Evolutionary conservation across 2,113 vertebrate genomes (phyloP).

Genomic region (Tapirus terrestris): DNA sequence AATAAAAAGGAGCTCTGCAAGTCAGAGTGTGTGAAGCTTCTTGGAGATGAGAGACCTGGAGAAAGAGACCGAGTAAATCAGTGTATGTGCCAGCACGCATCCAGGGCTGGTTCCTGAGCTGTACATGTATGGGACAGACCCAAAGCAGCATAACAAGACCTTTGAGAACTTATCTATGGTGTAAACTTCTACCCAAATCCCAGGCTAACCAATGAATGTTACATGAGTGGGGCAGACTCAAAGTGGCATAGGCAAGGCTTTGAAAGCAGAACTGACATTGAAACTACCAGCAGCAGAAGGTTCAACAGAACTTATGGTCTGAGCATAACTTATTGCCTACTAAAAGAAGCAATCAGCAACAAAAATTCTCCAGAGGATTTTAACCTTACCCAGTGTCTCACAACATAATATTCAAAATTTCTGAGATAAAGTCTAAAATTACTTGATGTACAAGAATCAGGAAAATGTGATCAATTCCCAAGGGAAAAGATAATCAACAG

Average conservation of each 20-base stretch:
- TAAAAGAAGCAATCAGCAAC: neutral
- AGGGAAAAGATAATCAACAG: neutral
- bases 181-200: neutral
- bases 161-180: neutral
- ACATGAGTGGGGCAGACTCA: neutral
- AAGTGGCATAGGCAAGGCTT: too few species aligned
- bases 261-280: too few species aligned
- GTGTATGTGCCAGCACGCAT: neutral
- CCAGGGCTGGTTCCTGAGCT: too few species aligned
- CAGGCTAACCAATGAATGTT: neutral
- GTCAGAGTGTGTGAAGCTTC: neutral
- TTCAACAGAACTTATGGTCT: neutral
- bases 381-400: neutral
- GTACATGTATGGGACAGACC: too few species aligned
- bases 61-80: neutral
- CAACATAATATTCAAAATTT: neutral
- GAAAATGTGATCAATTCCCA: neutral
- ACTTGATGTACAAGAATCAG: neutral
- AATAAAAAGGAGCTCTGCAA: neutral
- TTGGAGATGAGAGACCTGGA: neutral
- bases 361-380: neutral
- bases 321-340: neutral
- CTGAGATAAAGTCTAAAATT: neutral
- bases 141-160: neutral
- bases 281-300: neutral